phyloP scores from a whole-genome alignment of 2,797 vertebrate species.

The Sebastes trivittatus region DNA sequence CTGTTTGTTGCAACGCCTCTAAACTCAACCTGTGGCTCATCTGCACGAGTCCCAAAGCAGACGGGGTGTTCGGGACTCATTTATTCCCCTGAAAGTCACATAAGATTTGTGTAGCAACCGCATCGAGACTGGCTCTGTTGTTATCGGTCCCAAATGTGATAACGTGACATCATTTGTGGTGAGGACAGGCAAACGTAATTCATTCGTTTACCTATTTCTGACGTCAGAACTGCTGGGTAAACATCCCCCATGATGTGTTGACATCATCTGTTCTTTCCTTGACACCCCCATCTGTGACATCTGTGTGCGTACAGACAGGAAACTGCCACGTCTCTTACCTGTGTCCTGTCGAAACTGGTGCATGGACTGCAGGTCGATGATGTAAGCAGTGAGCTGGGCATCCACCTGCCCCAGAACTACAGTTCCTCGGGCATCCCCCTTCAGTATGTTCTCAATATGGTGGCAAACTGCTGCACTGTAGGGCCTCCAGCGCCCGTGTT shows the following conservation, averaged over 20 bases:
- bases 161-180: slow-evolving; percentile 2
- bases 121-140: neutral
- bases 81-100: slow-evolving; percentile 34
- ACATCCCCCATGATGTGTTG: neutral
- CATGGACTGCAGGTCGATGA: slow-evolving; percentile 98
- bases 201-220: neutral
- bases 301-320: neutral
- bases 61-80: slow-evolving; percentile 3
- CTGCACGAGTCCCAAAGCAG: neutral
- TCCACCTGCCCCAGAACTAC: slow-evolving; percentile 96
- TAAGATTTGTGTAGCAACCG: slow-evolving; percentile 17
- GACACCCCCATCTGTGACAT: neutral
- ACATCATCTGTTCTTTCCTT: neutral
- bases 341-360: slow-evolving; percentile 98
- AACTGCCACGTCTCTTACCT: slow-evolving; percentile 80
- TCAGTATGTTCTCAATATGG: slow-evolving; percentile 94
- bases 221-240: neutral
- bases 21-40: slow-evolving; percentile 59
- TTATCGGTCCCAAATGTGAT: neutral
- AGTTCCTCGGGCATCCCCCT: slow-evolving; percentile 90
- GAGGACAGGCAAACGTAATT: neutral
- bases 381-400: slow-evolving; percentile 90
- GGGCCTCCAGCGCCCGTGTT: slow-evolving; percentile 94
- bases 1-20: slow-evolving; percentile 15
- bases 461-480: slow-evolving; percentile 93